Evolutionary conservation across 37 sponge, comb jelly and placozoan species (phyloP).

Genomic region (Spongia lamella): DNA sequence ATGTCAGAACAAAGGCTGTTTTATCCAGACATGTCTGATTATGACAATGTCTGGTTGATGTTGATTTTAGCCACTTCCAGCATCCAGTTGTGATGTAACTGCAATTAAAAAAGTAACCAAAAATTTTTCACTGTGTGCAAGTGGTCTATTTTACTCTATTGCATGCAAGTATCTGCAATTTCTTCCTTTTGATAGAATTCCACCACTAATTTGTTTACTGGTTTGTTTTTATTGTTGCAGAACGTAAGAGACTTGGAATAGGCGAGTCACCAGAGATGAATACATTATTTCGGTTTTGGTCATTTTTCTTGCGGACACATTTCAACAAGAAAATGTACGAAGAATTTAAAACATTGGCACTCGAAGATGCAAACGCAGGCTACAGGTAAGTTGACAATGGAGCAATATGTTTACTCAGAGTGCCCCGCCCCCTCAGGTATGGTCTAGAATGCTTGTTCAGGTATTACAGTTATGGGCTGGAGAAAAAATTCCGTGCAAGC

Average conservation of each 20-base stretch:
- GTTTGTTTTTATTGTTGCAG: no score
- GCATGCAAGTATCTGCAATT: no score
- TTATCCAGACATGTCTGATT: no score
- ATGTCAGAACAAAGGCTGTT: no score
- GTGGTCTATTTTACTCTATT: no score
- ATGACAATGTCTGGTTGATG: neutral
- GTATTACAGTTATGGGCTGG: constrained; percentile 98
- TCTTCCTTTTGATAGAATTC: no score
- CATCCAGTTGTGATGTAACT: no score
- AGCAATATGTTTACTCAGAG: neutral
- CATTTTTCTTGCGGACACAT: constrained; percentile 95
- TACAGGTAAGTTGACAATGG: constrained; percentile 59
- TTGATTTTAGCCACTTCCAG: neutral
- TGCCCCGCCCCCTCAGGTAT: constrained; percentile 64
- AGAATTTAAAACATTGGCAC: constrained; percentile 83
- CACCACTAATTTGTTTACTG: no score
- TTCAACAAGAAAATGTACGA: constrained; percentile 99
- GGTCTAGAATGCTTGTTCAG: constrained; percentile 99
- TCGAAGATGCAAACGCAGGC: constrained; percentile 79
- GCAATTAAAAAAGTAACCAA: no score
- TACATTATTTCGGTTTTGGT: constrained; percentile 98
- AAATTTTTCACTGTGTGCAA: neutral
- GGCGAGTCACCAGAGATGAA: constrained; percentile 98
- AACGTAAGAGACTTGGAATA: constrained; percentile 76
- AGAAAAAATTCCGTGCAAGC: constrained; percentile 87